A percentile compares a stretch with the other conserved stretches of the same genome.
These are phyloP conservation scores for Synanthedon andrenaeformis DNA, from an alignment of 2,888 invertebrate genomes.

Conservation along the genomic window DNA sequence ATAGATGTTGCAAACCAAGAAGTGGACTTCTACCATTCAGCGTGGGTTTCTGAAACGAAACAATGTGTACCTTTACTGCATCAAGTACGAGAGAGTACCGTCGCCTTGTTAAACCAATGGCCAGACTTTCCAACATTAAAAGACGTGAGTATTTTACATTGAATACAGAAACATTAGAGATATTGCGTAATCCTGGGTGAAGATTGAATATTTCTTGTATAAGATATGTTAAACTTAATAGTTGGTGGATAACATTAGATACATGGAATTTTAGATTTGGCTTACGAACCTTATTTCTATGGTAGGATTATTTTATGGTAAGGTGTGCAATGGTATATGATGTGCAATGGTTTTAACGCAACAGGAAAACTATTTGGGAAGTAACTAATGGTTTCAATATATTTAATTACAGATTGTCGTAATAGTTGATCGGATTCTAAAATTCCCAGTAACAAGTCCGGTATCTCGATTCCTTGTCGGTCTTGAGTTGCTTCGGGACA, in stretches of 20 bases:
- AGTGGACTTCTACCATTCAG: slow-evolving; percentile 84
- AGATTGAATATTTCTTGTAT: background rate
- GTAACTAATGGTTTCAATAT: background rate
- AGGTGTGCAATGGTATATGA: too few species aligned
- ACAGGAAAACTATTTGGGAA: too few species aligned
- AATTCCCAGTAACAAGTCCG: slow-evolving; percentile 84
- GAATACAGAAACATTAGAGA: background rate
- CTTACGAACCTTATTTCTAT: too few species aligned
- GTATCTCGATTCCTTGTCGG: slow-evolving; percentile 91
- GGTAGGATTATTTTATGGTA: too few species aligned
- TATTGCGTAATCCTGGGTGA: background rate
- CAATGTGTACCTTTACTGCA: slow-evolving; percentile 78
- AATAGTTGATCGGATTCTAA: slow-evolving; percentile 74
- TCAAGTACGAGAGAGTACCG: slow-evolving; percentile 72
- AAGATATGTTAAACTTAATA: background rate
- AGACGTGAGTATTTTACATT: slow-evolving; percentile 66
- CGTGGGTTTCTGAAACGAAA: slow-evolving; percentile 82
- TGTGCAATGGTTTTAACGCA: too few species aligned
- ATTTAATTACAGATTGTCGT: slow-evolving; percentile 69
- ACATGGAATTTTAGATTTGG: too few species aligned
- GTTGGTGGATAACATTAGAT: background rate
- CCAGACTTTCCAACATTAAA: slow-evolving; percentile 90
- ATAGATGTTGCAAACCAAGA: slow-evolving; percentile 34
- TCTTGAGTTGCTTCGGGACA: slow-evolving; percentile 87
- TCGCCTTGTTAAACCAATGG: slow-evolving; percentile 80